Conservation (phyloP, 2,113 vertebrate genomes). For the Pongo abelii region DNA sequence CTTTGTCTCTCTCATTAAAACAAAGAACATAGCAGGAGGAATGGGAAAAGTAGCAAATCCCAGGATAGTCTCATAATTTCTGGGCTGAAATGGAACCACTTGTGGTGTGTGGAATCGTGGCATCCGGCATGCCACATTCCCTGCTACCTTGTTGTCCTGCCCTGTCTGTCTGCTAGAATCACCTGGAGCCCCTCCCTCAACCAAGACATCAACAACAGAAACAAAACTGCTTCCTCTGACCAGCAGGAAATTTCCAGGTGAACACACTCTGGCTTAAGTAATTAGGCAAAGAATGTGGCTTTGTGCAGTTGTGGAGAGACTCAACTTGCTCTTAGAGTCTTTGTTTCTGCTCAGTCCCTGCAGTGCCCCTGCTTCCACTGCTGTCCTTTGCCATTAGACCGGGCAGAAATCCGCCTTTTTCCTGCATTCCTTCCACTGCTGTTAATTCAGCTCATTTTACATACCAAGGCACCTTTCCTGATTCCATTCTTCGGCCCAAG, state of each 20-base stretch:
- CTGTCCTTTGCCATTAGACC: not conserved
- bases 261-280: not conserved
- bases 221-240: not conserved
- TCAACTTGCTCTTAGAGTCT: not conserved
- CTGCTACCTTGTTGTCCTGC: not conserved
- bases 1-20: not conserved
- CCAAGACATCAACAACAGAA: not conserved
- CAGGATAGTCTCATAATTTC: not conserved
- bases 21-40: rapidly evolving
- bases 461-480: not conserved
- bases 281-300: not conserved
- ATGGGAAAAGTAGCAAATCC: not conserved
- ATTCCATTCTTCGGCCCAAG: not conserved
- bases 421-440: not conserved
- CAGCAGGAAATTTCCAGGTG: not conserved
- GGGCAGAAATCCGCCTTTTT: not conserved
- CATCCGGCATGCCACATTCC: rapidly evolving
- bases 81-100: not conserved
- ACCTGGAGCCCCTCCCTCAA: not conserved
- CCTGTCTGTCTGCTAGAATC: not conserved
- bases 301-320: not conserved
- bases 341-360: not conserved
- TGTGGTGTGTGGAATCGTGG: rapidly evolving
- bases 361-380: not conserved
- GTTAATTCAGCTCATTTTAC: not conserved